Conservation (phyloP, 2,888 invertebrate genomes). For the Drosophila barbarae region DNA sequence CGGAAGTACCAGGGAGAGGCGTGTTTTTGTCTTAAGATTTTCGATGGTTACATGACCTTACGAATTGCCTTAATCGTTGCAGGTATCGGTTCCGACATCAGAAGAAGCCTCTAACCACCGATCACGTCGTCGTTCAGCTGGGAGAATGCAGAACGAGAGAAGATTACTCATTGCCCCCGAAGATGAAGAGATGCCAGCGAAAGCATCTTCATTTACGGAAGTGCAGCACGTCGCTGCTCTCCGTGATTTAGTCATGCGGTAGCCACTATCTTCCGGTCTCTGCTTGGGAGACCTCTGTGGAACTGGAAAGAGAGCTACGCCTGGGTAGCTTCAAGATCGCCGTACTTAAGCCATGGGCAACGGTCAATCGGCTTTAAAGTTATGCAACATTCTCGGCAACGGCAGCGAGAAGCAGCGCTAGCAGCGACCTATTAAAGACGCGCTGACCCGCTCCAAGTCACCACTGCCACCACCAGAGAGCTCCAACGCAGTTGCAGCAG, state of each 20-base stretch:
- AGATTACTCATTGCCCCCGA: constrained; percentile 25
- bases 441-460: constrained; percentile 32
- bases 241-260: constrained; percentile 19
- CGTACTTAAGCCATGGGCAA: constrained; percentile 63
- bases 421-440: constrained; percentile 52
- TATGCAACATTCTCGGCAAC: constrained; percentile 57
- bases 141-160: neutral
- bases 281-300: neutral
- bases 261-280: constrained; percentile 32
- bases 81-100: constrained; percentile 11
- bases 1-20: neutral
- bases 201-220: constrained; percentile 24
- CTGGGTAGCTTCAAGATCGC: neutral
- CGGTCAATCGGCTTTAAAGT: constrained; percentile 55
- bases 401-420: constrained; percentile 20
- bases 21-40: neutral
- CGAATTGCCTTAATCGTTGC: constrained; percentile 1
- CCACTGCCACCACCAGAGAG: constrained; percentile 37
- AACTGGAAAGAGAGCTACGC: neutral
- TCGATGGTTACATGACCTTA: constrained; percentile 31
- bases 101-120: neutral
- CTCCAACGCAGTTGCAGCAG: neutral
- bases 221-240: constrained; percentile 4
- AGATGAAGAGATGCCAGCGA: neutral
- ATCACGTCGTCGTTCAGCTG: constrained; percentile 15